Evolutionary conservation across 1,140 invertebrate species (phyloP).

Genomic region (Cherax destructor): DNA sequence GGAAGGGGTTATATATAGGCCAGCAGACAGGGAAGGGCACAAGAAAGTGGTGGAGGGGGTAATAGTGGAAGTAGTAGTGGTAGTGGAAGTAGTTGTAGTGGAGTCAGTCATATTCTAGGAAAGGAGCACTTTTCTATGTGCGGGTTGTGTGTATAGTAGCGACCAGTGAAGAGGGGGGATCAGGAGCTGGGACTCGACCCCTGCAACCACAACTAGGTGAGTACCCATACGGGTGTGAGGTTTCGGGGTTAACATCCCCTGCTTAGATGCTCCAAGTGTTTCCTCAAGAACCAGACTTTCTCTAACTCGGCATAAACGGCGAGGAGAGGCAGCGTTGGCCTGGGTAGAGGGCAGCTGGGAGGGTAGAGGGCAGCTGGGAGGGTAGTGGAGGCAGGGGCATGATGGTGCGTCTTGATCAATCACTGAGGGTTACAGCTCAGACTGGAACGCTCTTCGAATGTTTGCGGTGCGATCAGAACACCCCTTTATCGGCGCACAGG

Average conservation of each 20-base stretch:
- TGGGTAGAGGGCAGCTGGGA: background rate
- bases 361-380: background rate
- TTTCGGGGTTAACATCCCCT: constrained; percentile 5
- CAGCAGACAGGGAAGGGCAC: too few species aligned
- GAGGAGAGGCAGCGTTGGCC: background rate
- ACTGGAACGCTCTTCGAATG: constrained; percentile 20
- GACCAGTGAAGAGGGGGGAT: too few species aligned
- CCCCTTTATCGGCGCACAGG: background rate
- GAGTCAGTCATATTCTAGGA: too few species aligned
- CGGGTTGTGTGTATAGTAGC: too few species aligned
- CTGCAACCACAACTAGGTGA: too few species aligned
- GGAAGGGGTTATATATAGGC: too few species aligned
- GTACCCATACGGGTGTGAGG: background rate
- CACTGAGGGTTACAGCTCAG: background rate
- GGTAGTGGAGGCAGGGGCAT: background rate
- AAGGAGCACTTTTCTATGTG: too few species aligned
- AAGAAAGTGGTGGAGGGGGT: too few species aligned
- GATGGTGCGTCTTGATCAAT: constrained; percentile 14
- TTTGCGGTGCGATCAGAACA: constrained; percentile 22
- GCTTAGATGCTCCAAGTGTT: constrained; percentile 16
- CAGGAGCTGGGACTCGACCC: too few species aligned
- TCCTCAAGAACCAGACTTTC: background rate
- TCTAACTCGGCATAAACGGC: background rate
- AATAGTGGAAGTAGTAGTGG: too few species aligned
- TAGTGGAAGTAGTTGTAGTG: too few species aligned